Conservation (phyloP, 1,140 invertebrate species). For the Phymorhynchus buccinoides region DNA sequence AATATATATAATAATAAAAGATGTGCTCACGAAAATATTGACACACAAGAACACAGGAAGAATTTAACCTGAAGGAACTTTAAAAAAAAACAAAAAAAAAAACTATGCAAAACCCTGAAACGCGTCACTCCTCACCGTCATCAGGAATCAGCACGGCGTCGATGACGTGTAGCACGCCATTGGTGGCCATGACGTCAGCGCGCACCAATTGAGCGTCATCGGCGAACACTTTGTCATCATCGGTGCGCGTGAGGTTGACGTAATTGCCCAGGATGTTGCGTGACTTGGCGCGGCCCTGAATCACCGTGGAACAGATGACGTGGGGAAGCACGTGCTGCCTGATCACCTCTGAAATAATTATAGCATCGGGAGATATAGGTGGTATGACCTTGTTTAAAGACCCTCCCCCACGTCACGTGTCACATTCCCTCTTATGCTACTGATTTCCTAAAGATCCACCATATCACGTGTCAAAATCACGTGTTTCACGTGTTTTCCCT, state of each 20-base stretch:
- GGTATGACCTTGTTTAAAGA: background rate
- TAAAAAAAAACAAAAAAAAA: too few relatives aligned
- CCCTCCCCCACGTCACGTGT: too few relatives aligned
- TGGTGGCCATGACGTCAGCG: constrained; percentile 76
- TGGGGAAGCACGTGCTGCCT: constrained; percentile 80
- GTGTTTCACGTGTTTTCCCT: too few relatives aligned
- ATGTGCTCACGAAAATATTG: too few relatives aligned
- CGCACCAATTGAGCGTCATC: constrained; percentile 73
- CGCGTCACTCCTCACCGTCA: constrained; percentile 66
- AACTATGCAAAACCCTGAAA: too few relatives aligned
- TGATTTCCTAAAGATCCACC: too few relatives aligned
- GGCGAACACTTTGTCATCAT: constrained; percentile 75
- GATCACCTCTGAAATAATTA: constrained; percentile 75
- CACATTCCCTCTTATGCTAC: too few relatives aligned
- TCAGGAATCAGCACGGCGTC: constrained; percentile 76
- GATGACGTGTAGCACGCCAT: constrained; percentile 78
- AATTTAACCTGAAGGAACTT: too few relatives aligned
- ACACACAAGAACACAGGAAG: too few relatives aligned
- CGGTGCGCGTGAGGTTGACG: constrained; percentile 76
- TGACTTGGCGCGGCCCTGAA: constrained; percentile 73
- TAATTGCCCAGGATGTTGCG: constrained; percentile 76
- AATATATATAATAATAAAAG: too few relatives aligned
- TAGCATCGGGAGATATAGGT: background rate
- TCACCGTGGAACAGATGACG: constrained; percentile 79
- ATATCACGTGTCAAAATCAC: too few relatives aligned